Evolutionary conservation across 2,888 invertebrate genomes (phyloP).

Genomic region (Carpatolechia fugitivella): DNA sequence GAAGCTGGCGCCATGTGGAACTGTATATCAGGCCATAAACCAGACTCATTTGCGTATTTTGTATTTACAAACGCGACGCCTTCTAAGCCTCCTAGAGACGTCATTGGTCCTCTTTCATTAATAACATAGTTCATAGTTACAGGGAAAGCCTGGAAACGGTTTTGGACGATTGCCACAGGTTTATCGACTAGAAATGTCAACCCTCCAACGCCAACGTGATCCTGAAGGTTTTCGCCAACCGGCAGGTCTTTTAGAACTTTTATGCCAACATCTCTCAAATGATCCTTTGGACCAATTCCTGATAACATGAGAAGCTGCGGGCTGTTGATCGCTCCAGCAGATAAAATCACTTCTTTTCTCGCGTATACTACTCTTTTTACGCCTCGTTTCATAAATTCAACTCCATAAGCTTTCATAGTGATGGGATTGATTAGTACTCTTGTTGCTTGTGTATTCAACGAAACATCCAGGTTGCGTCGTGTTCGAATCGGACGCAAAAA

Average conservation of each 20-base stretch:
- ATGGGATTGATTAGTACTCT: constrained; percentile 86
- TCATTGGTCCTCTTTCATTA: constrained; percentile 90
- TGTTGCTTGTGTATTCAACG: constrained; percentile 89
- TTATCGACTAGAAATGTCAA: constrained; percentile 89
- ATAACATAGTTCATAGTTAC: constrained; percentile 90
- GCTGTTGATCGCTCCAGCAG: constrained; percentile 94
- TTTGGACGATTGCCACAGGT: constrained; percentile 90
- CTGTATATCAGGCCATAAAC: constrained; percentile 92
- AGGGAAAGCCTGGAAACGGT: constrained; percentile 86
- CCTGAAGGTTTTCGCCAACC: constrained; percentile 91
- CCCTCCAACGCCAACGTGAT: constrained; percentile 93
- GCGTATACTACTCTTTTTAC: constrained; percentile 84
- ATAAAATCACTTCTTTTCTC: constrained; percentile 90
- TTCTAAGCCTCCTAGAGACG: constrained; percentile 92
- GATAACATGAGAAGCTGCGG: constrained; percentile 96
- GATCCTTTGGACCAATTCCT: constrained; percentile 87
- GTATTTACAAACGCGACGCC: constrained; percentile 93
- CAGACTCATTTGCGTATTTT: constrained; percentile 86
- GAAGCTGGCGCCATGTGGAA: constrained; percentile 96
- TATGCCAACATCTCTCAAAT: constrained; percentile 84
- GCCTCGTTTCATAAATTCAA: constrained; percentile 88
- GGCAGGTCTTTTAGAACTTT: constrained; percentile 86
- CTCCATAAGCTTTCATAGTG: constrained; percentile 87
- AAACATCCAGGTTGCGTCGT: constrained; percentile 88
- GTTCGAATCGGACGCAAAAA: constrained; percentile 88